Evolutionary conservation across 2,888 invertebrate species (phyloP), one percentile per base, ranked within the genome.

Genomic region (Rhyacophila evoluta): DNA sequence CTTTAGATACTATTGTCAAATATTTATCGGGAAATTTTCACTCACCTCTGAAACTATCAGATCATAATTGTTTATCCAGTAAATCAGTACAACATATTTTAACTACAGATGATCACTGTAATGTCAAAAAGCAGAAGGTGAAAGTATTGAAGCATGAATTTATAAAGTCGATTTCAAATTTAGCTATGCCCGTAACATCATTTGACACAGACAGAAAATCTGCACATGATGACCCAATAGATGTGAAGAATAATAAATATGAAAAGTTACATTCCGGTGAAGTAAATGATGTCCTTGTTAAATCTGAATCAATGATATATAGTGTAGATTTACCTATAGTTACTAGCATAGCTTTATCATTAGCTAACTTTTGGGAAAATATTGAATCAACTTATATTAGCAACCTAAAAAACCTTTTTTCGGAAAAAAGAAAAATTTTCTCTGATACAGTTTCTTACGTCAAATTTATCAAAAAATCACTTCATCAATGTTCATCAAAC

Each of bases 391-490:
- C 84, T 1, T 92, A 91, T 81, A 84, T 92, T 10, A 85, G 87
- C 69, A 91, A 91, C 82, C 85, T 93, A 82, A 88, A 90, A 83
- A 88, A 92, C 82, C 83, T 91, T 67, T 90, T 93, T 82, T 90
- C 91, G 81, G 86, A 90, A n/a, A 91, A 90, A 83, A 87, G 93
- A 69, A 83, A 90, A 68, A 88, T 91, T 83, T 86, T 91, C 84
- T 88, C 91, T 79, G 87, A 87, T 39, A 84, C 93, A 11, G 84
- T 92, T 71, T 92, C 93, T 0, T 93, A 92, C 83, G 86, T 89
- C 5, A 87, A 89, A 82, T 90, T 88, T 81, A 86, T 92, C 0
- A 88, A 86, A 83, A 88, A 89, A 69, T 89, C 91, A 85, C 90
- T 92, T 88, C 85, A 85, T 5, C 88, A 90, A 82, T 90, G 90